phyloP scores from a whole-genome alignment of 2,888 invertebrate species.

The Drosophila incognita region DNA sequence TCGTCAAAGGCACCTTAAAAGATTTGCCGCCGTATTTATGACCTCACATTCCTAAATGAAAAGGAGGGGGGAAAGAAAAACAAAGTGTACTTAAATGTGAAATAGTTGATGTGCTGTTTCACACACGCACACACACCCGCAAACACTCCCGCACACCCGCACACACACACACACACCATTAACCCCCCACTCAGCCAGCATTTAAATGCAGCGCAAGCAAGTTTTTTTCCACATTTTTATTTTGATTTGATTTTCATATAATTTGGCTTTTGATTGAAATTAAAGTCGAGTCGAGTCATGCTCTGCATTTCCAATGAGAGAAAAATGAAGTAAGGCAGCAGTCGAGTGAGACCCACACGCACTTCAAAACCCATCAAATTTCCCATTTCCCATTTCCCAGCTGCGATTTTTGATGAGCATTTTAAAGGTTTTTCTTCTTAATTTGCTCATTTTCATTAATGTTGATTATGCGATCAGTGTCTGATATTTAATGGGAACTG shows the following conservation, averaged over 20 bases:
- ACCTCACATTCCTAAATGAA: constrained; percentile 25
- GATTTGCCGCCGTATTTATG: constrained; percentile 54
- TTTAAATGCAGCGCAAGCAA: constrained; percentile 55
- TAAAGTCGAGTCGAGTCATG: constrained; percentile 63
- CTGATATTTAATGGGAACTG: background rate
- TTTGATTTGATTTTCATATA: constrained; percentile 75
- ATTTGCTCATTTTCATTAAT: constrained; percentile 67
- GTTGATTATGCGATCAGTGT: background rate
- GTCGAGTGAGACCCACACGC: constrained; percentile 11
- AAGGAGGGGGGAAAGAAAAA: constrained; percentile 1
- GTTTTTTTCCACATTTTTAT: constrained; percentile 57
- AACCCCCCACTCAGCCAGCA: constrained; percentile 14
- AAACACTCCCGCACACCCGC: constrained; percentile 29
- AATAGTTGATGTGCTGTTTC: constrained; percentile 71
- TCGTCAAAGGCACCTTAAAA: constrained; percentile 36
- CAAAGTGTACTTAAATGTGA: constrained; percentile 51
- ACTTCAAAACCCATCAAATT: constrained; percentile 28
- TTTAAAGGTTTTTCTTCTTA: constrained; percentile 59
- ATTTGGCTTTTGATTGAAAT: constrained; percentile 78
- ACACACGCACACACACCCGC: constrained; percentile 58
- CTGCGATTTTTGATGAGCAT: constrained; percentile 41
- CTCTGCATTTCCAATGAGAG: constrained; percentile 65
- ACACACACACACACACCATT: constrained; percentile 41
- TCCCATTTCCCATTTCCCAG: constrained; percentile 37
- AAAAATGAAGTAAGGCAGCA: constrained; percentile 9